A percentile compares a stretch with the other conserved stretches of the same genome.
Evolutionary conservation across 2,113 vertebrate genomes (phyloP).

Genomic region (Montifringilla adamsi): DNA sequence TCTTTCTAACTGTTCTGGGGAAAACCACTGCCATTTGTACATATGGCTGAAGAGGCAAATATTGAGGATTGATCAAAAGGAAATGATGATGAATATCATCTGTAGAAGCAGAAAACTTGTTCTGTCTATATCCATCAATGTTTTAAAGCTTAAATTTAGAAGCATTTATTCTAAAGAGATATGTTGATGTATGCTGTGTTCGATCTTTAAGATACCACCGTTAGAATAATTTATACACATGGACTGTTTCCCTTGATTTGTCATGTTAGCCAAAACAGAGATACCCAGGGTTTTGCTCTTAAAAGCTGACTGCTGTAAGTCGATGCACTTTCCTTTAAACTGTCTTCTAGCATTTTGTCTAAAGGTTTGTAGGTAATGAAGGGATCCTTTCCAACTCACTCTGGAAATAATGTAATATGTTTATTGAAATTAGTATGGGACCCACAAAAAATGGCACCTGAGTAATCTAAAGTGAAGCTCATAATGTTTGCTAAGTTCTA

Average conservation of each 20-base stretch:
- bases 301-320: not conserved
- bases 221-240: not conserved
- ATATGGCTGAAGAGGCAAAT: not conserved
- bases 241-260: not conserved
- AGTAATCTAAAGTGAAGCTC: not conserved
- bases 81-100: not conserved
- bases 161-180: not conserved
- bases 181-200: not conserved
- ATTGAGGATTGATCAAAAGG: not conserved
- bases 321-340: not conserved
- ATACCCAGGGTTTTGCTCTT: not conserved
- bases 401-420: not conserved
- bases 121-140: not conserved
- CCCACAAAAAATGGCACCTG: not conserved
- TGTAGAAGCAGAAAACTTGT: not conserved
- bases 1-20: not conserved
- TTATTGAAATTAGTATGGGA: not conserved
- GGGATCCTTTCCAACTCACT: not conserved
- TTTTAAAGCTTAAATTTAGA: not conserved
- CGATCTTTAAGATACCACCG: rapidly evolving
- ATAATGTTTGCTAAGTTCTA: not conserved
- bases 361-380: not conserved
- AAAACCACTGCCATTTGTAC: not conserved
- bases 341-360: not conserved
- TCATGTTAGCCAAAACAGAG: not conserved